Conservation (phyloP, 2,888 invertebrate genomes). For the Helleia helle region DNA sequence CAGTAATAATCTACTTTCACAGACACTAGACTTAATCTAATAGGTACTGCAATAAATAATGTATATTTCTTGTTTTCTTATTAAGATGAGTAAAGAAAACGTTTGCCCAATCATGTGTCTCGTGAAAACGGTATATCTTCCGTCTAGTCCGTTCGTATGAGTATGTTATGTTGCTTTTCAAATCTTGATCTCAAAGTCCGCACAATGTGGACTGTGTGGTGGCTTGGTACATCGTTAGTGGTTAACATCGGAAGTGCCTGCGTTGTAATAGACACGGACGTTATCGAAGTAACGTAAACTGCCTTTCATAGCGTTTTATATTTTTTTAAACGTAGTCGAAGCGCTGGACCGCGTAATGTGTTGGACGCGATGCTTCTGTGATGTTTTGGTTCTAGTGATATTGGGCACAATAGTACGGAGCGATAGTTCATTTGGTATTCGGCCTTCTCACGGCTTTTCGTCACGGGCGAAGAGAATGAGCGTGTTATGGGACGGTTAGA, state of each 20-base stretch:
- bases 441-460: background rate
- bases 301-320: conserved; percentile 66
- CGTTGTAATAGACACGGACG: conserved; percentile 38
- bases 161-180: conserved; percentile 5
- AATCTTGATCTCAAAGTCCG: conserved; percentile 41
- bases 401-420: conserved; percentile 18
- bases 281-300: conserved; percentile 41
- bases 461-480: background rate
- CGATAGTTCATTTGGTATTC: background rate
- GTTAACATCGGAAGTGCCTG: conserved; percentile 56
- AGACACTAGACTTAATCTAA: background rate
- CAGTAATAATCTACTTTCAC: background rate
- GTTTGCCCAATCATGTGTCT: too few relatives aligned
- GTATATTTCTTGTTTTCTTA: background rate
- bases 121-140: background rate
- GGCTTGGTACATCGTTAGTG: conserved; percentile 46
- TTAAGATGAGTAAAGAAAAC: too few relatives aligned
- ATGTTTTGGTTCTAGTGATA: conserved; percentile 55
- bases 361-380: conserved; percentile 64
- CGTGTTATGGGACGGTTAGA: background rate
- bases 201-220: conserved; percentile 18
- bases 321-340: conserved; percentile 52
- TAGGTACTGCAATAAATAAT: too few relatives aligned
- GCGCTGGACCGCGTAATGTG: conserved; percentile 43
- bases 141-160: conserved; percentile 26